Percentiles rank a stretch among this genome's conserved stretches.
These are phyloP conservation scores for Octodon degus DNA, from an alignment of 2,113 vertebrate genomes.

Conservation along the genomic window DNA sequence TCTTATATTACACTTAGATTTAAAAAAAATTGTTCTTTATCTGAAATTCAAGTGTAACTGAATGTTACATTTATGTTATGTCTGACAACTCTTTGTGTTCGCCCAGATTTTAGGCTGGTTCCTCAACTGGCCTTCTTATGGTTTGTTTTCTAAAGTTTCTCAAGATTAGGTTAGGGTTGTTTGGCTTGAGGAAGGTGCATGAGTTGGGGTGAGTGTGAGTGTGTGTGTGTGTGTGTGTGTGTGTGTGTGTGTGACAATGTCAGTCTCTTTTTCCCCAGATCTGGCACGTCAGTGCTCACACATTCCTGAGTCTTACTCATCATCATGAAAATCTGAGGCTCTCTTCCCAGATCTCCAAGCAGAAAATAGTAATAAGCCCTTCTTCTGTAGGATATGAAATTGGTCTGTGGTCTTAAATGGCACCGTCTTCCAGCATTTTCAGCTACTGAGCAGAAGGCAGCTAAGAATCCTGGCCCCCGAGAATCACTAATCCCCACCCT, in stretches of 20 bases:
- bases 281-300: neutral
- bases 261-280: too few species aligned
- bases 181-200: neutral
- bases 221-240: neutral
- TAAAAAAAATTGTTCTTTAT: neutral
- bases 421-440: neutral
- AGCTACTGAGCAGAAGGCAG: neutral
- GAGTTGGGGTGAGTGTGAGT: neutral
- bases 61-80: neutral
- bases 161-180: neutral
- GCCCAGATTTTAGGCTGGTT: neutral
- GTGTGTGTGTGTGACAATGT: neutral
- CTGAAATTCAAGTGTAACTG: neutral
- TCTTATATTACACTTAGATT: neutral
- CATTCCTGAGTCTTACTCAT: neutral
- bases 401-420: neutral
- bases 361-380: neutral
- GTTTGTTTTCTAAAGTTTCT: neutral
- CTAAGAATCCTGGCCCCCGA: neutral
- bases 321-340: neutral
- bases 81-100: neutral
- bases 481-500: too few species aligned
- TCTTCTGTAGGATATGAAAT: neutral
- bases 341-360: neutral
- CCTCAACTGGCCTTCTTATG: neutral